Percentiles rank a stretch among this genome's conserved stretches.
Evolutionary conservation across 2,888 invertebrate genomes (phyloP).

Genomic region (Galerucella calmariensis): DNA sequence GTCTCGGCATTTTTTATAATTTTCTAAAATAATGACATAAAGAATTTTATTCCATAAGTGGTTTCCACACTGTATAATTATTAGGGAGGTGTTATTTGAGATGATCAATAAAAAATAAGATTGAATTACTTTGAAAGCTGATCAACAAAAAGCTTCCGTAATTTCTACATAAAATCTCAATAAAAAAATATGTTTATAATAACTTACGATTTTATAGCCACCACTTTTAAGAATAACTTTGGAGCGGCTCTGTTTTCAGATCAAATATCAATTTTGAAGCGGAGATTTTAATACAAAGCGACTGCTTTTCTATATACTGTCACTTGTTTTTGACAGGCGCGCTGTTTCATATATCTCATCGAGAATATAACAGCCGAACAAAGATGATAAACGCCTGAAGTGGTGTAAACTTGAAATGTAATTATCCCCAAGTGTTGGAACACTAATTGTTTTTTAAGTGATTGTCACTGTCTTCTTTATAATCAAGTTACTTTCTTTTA

Average conservation of each 20-base stretch:
- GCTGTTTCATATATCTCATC: slow-evolving; percentile 53
- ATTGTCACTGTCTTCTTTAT: slow-evolving; percentile 43
- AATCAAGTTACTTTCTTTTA: slow-evolving; percentile 19
- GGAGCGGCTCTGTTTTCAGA: slow-evolving; percentile 44
- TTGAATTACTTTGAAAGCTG: too few species aligned
- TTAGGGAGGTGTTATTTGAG: too few species aligned
- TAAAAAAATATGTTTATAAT: slow-evolving; percentile 6
- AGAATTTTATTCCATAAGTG: too few species aligned
- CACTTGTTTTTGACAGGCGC: slow-evolving; percentile 53
- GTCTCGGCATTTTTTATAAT: too few species aligned
- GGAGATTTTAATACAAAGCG: slow-evolving; percentile 47
- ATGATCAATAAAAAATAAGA: too few species aligned
- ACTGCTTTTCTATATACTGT: slow-evolving; percentile 48
- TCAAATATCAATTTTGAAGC: slow-evolving; percentile 52
- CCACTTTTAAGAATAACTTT: slow-evolving; percentile 8
- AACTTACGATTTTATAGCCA: not conserved
- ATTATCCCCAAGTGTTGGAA: slow-evolving; percentile 45
- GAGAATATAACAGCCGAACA: slow-evolving; percentile 45
- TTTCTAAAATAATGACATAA: too few species aligned
- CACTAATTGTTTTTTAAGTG: slow-evolving; percentile 43
- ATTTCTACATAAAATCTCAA: not conserved
- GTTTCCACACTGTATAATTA: too few species aligned
- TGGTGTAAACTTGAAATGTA: slow-evolving; percentile 43
- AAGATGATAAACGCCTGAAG: slow-evolving; percentile 44
- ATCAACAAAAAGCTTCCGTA: not conserved